Percentiles rank a stretch among this genome's conserved stretches.
These are phyloP conservation scores for Zootermopsis nevadensis DNA, from an alignment of 2,888 invertebrate species.

Conservation along the genomic window DNA sequence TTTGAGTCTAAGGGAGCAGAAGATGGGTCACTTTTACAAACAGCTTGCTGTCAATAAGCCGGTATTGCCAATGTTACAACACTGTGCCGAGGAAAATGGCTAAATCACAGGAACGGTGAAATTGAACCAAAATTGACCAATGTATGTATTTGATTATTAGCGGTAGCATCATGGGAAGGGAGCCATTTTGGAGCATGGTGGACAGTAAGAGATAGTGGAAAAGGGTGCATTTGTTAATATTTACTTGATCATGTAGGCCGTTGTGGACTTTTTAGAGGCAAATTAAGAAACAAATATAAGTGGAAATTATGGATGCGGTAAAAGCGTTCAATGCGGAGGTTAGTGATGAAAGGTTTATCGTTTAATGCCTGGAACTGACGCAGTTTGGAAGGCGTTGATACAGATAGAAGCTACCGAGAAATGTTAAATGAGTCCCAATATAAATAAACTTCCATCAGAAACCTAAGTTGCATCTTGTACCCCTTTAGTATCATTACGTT, in stretches of 20 bases:
- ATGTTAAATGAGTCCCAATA: not conserved
- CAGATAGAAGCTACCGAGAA: slow-evolving; percentile 19
- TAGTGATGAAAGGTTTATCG: slow-evolving; percentile 56
- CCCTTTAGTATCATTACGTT: too few species aligned
- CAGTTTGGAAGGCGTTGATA: slow-evolving; percentile 26
- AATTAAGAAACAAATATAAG: not conserved
- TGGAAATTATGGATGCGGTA: slow-evolving; percentile 78
- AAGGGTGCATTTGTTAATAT: slow-evolving; percentile 8
- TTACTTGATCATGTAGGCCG: not conserved
- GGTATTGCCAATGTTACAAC: slow-evolving; percentile 23
- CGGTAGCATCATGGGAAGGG: slow-evolving; percentile 33
- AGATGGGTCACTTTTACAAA: not conserved
- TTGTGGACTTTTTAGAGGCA: not conserved
- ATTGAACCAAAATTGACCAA: slow-evolving; percentile 29
- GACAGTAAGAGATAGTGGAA: slow-evolving; percentile 7
- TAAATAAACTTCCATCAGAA: not conserved
- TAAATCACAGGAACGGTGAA: slow-evolving; percentile 6
- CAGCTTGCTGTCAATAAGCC: not conserved
- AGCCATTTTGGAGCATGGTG: slow-evolving; percentile 51
- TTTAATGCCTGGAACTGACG: not conserved
- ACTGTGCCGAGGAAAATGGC: not conserved
- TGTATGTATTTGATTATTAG: not conserved
- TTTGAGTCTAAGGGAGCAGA: not conserved
- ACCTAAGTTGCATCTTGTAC: too few species aligned
- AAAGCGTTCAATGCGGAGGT: slow-evolving; percentile 92